phyloP scores from a whole-genome alignment of 2,113 vertebrate species.

The Talpa occidentalis region DNA sequence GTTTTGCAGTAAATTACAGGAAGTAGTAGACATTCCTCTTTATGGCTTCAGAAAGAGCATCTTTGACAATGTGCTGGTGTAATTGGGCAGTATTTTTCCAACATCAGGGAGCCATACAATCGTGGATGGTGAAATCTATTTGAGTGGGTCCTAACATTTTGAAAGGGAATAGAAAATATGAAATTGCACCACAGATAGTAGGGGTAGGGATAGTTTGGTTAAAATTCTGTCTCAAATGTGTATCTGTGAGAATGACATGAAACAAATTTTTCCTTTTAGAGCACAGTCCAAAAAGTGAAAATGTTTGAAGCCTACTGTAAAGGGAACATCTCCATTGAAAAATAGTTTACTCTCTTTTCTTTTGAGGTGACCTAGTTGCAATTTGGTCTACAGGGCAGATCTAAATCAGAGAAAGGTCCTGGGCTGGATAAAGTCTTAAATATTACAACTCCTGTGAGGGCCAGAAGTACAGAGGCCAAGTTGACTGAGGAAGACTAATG shows the following conservation, averaged over 20 bases:
- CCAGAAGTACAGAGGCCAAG: not conserved
- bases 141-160: not conserved
- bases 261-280: not conserved
- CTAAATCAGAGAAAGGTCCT: not conserved
- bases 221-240: not conserved
- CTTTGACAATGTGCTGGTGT: not conserved
- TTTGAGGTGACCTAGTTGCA: not conserved
- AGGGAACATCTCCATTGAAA: not conserved
- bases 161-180: not conserved
- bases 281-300: not conserved
- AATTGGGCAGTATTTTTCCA: not conserved
- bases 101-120: not conserved
- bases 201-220: not conserved
- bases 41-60: not conserved
- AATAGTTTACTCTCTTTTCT: not conserved
- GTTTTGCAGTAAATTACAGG: not conserved
- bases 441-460: not conserved
- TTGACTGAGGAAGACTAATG: not conserved
- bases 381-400: not conserved
- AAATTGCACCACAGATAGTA: not conserved
- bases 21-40: not conserved
- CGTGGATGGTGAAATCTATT: not conserved
- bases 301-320: not conserved
- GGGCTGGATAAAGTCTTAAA: not conserved
- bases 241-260: not conserved